Base-by-base conservation (phyloP, 2,888 invertebrate genomes). In the Deroplatys truncata region DNA sequence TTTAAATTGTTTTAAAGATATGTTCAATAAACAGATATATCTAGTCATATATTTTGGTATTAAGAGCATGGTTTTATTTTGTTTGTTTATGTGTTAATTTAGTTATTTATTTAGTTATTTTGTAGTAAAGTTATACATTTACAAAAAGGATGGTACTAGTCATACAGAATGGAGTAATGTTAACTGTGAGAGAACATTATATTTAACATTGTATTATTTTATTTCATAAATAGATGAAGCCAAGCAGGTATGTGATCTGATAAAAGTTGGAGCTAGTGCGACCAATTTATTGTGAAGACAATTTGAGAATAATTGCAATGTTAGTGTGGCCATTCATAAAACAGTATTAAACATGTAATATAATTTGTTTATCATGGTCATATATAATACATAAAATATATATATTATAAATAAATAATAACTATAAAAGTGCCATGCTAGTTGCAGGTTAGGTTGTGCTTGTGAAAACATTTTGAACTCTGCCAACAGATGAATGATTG, bases 311-410 rank as follows among this genome's bases (percentile, higher is more conserved):
- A 85, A 85, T 87, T 83, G 35, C 82, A 87, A 87, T 35, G 29
- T 43, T 87, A 87, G 87, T 87, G 87, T 88, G 88, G 88, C 84
- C 72, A 88, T 88, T 72, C 84, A 84, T 88, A 56, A 88, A 88
- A 83, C 88, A 88, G 88, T 88, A 88, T 88, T 88, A 88, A 88
- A 84, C 56, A 83, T 35, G 83, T 87, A 87, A 28, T 84, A 82
- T 86, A 82, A 87, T 87, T 82, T 28, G 82, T 87, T 87, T 83
- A 87, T 87, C 83, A 43, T 29, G 82, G 82, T 86, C 86, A 86
- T 82, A 86, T 82, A 86, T 86, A 86, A 87, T 35, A 87, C 82
- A 83, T 35, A 87, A 84, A 88, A 88, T 35, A 29, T 49, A 43
- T 56, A 56, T 82, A 72, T 84, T 31, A 88, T 35, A 84, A 84